Percentiles rank a stretch among this genome's conserved stretches.
Evolutionary conservation across 2,797 vertebrate species (phyloP).

Genomic region (Bradypodion pumilum): DNA sequence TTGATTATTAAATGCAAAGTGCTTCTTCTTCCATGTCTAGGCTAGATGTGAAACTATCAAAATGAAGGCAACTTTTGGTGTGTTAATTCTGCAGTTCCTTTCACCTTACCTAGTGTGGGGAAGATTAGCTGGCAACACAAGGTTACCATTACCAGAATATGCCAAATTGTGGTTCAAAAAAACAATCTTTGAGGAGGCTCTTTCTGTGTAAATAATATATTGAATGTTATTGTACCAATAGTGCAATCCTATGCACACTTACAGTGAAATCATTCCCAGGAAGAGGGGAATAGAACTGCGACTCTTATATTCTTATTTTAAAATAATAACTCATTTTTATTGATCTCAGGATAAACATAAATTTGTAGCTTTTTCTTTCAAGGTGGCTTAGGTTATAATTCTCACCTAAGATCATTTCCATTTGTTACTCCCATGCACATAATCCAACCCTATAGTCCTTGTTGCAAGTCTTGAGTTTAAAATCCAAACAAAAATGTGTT

Average conservation of each 20-base stretch:
- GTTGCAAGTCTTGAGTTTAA: constrained; percentile 46
- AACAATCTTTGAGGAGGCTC: too few species aligned
- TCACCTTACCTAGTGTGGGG: too few species aligned
- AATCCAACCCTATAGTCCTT: constrained; percentile 46
- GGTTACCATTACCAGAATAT: too few species aligned
- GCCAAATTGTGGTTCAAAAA: too few species aligned
- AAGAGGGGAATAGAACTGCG: background rate
- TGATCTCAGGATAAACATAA: constrained; percentile 35
- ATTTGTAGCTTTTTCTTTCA: constrained; percentile 11
- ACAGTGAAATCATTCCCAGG: background rate
- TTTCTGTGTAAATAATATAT: constrained; percentile 29
- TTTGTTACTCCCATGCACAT: constrained; percentile 54
- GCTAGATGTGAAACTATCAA: too few species aligned
- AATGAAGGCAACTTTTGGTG: too few species aligned
- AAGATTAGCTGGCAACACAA: too few species aligned
- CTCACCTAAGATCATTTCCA: constrained; percentile 6
- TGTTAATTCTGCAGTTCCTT: too few species aligned
- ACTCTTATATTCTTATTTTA: background rate
- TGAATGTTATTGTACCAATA: background rate
- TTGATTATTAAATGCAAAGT: constrained; percentile 31
- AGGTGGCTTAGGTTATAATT: background rate
- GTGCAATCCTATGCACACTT: background rate
- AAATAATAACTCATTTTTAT: background rate
- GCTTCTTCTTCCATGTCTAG: too few species aligned
- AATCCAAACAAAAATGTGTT: constrained; percentile 51